Percentiles rank a stretch among this genome's conserved stretches.
Evolutionary conservation across 2,888 invertebrate genomes (phyloP).

Genomic region (Synergus japonicus): DNA sequence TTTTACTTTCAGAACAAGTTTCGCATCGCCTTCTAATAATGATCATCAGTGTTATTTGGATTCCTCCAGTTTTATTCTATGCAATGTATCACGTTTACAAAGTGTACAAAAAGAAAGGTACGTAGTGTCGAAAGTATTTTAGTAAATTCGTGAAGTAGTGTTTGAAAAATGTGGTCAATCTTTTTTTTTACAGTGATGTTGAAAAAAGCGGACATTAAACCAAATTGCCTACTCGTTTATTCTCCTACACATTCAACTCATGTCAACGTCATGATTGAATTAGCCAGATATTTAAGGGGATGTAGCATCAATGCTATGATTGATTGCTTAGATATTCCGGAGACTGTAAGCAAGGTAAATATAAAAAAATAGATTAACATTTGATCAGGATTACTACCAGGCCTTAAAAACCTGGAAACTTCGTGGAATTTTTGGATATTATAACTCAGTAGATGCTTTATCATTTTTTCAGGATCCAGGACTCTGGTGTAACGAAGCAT

Average conservation of each 20-base stretch:
- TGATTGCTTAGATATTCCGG: constrained; percentile 69
- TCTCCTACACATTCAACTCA: constrained; percentile 70
- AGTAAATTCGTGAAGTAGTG: neutral
- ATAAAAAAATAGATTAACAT: constrained; percentile 12
- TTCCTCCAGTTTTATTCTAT: constrained; percentile 71
- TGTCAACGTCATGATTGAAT: constrained; percentile 68
- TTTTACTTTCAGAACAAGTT: constrained; percentile 59
- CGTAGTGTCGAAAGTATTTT: constrained; percentile 6
- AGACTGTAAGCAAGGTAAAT: constrained; percentile 67
- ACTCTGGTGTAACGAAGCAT: constrained; percentile 72
- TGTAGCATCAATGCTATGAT: constrained; percentile 73
- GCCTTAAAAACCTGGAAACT: no score
- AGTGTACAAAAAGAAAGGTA: constrained; percentile 66
- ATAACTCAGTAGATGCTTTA: no score
- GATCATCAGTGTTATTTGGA: constrained; percentile 74
- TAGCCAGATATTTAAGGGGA: constrained; percentile 69
- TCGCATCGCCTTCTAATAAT: constrained; percentile 69
- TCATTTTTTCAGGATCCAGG: constrained; percentile 67
- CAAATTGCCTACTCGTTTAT: constrained; percentile 73
- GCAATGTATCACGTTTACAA: constrained; percentile 69
- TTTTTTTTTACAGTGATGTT: constrained; percentile 54
- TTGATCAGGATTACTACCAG: neutral
- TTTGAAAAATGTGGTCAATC: constrained; percentile 32
- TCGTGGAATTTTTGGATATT: no score
- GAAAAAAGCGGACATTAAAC: constrained; percentile 59